These are phyloP conservation scores for Lonchura striata DNA, from an alignment of 2,113 vertebrate species.

Conservation along the genomic window DNA sequence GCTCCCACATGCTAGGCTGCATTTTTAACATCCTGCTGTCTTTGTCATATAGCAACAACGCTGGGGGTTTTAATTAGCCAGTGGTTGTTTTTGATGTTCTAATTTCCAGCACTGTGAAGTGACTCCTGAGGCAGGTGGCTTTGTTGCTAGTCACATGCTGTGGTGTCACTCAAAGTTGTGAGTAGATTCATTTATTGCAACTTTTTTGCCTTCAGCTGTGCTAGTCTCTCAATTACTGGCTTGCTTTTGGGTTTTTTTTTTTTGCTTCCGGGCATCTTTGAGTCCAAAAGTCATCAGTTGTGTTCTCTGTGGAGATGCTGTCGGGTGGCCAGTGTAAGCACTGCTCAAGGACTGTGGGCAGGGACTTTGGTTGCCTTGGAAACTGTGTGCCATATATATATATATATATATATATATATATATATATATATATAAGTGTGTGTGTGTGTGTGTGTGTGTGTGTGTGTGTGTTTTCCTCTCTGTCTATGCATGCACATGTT, in stretches of 20 bases:
- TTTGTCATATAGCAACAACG: not conserved
- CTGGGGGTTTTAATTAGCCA: conserved; percentile 10
- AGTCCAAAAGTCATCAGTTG: not conserved
- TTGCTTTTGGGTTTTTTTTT: not conserved
- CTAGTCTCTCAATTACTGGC: not conserved
- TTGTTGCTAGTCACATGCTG: not conserved
- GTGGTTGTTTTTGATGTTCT: not conserved
- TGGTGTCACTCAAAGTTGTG: not conserved
- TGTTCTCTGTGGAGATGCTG: not conserved
- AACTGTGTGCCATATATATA: not conserved
- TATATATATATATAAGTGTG: too few species aligned
- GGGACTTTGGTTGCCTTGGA: conserved; percentile 56
- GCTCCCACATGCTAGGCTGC: not conserved
- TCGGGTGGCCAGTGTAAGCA: not conserved
- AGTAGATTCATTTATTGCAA: conserved; percentile 5
- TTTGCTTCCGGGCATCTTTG: not conserved
- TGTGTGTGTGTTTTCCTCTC: not conserved
- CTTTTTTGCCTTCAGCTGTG: not conserved
- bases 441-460: rapidly evolving
- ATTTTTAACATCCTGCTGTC: conserved; percentile 8
- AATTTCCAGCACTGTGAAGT: not conserved
- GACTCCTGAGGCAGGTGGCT: not conserved
- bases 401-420: rapidly evolving
- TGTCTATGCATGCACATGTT: not conserved
- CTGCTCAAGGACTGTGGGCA: not conserved